These are phyloP conservation scores for Macrobrachium nipponense DNA, from an alignment of 1,140 invertebrate genomes.

Conservation along the genomic window DNA sequence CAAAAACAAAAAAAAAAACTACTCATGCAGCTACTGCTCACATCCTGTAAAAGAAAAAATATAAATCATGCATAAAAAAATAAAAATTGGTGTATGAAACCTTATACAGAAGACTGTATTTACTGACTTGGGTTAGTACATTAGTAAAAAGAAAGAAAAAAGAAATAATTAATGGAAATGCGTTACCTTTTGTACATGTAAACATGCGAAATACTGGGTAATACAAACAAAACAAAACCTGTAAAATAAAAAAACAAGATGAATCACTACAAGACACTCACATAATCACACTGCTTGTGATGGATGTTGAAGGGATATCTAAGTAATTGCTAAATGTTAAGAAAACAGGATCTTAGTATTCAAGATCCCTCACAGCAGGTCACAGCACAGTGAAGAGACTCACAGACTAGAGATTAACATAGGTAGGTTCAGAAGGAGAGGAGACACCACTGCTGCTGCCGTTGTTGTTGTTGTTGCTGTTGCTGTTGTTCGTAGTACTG, in stretches of 20 bases:
- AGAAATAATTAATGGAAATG: constrained; percentile 51
- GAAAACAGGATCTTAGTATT: constrained; percentile 1
- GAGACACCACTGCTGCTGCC: constrained; percentile 63
- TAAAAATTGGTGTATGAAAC: constrained; percentile 43
- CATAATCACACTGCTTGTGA: constrained; percentile 57
- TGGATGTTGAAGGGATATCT: constrained; percentile 51
- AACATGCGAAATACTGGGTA: constrained; percentile 52
- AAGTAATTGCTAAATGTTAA: constrained; percentile 15
- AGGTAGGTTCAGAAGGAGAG: constrained; percentile 64
- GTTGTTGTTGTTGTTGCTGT: constrained; percentile 61
- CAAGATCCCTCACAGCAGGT: constrained; percentile 59
- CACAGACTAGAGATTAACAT: constrained; percentile 65
- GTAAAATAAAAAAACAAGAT: constrained; percentile 59
- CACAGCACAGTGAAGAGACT: constrained; percentile 63
- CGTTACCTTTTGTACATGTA: constrained; percentile 53
- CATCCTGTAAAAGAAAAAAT: constrained; percentile 62
- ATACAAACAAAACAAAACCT: constrained; percentile 62
- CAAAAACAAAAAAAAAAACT: constrained; percentile 53
- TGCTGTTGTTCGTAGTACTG: constrained; percentile 54
- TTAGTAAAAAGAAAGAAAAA: constrained; percentile 60
- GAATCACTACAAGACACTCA: constrained; percentile 62
- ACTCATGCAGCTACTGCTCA: constrained; percentile 62
- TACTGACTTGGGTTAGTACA: constrained; percentile 44
- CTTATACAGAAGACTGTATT: constrained; percentile 31
- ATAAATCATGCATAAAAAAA: constrained; percentile 53